Conservation (phyloP, 2,113 vertebrate species). For the Gracilinanus agilis region DNA sequence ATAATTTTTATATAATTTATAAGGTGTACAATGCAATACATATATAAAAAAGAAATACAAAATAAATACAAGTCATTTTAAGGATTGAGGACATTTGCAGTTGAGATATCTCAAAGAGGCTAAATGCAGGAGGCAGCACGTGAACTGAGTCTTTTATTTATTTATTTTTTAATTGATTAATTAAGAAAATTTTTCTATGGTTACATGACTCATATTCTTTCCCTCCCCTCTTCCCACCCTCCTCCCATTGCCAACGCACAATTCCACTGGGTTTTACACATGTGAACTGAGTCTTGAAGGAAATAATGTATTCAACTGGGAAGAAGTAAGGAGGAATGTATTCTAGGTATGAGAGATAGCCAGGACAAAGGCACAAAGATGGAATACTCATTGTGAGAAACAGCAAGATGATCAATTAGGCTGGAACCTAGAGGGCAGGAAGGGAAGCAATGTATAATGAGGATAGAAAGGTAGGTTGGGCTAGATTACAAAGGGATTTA, state of each 20-base stretch:
- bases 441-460: background rate
- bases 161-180: too few species aligned
- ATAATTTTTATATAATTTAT: background rate
- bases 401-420: background rate
- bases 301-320: background rate
- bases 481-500: background rate
- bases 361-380: background rate
- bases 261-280: too few species aligned
- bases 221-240: too few species aligned
- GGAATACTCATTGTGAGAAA: background rate
- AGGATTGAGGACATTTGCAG: background rate
- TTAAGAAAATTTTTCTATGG: too few species aligned
- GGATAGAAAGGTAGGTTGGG: background rate
- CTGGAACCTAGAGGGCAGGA: background rate
- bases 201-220: too few species aligned
- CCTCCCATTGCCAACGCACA: too few species aligned
- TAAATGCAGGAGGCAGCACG: background rate
- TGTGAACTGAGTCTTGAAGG: background rate
- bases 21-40: background rate
- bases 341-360: background rate
- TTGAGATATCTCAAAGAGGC: background rate
- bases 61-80: background rate
- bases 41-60: background rate
- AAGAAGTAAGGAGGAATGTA: background rate
- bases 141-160: background rate